Base-by-base conservation (phyloP, 2,888 invertebrate genomes). In the Heliconius ismenius region DNA sequence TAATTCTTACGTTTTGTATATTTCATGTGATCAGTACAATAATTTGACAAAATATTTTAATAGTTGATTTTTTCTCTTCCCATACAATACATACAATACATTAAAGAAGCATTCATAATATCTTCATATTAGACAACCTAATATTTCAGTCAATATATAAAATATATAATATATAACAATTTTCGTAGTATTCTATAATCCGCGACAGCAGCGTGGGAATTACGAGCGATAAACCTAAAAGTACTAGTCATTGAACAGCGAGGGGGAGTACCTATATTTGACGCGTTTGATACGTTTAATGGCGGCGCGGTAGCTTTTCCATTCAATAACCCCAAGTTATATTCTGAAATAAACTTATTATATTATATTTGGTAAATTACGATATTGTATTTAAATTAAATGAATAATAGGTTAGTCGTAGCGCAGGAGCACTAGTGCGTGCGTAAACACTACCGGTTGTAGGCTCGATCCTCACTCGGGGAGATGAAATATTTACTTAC, bases 201-300 rank as follows among this genome's bases (percentile, higher is more conserved):
- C 54, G 60, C 32, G 10, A 73, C 26, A 24, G 39, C 39, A 15
- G 39, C 24, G 39, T 39, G n/a, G 60, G 26, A 73, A 62, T 73
- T 39, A 73, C 73, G 73, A 39, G 43, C 73, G n/a, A 62, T 73
- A 39, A 73, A 73, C 62, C 36, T 62, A 28, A 73, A 39, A 39
- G 60, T 73, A 73, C 60, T 73, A 62, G 73, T 62, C 62, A 62
- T 62, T 73, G 73, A 62, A 60, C 62, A 62, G 62, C 24, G 73
- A 73, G 43, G 18, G 36, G 24, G 62, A 62, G 62, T 73, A n/a
- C n/a, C n/a, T n/a, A 62, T 43, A 73, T 73, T 73, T 62, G 39
- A 73, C 39, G 39, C 73, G 73, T 73, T 73, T 62, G 39, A 62
- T 26, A 60, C 62, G 24, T 72, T 73, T 73, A 62, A 62, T 26